A percentile compares a stretch with the other conserved stretches of the same genome.
Conservation (phyloP, 2,888 invertebrate genomes). For the Lymantria dispar region DNA sequence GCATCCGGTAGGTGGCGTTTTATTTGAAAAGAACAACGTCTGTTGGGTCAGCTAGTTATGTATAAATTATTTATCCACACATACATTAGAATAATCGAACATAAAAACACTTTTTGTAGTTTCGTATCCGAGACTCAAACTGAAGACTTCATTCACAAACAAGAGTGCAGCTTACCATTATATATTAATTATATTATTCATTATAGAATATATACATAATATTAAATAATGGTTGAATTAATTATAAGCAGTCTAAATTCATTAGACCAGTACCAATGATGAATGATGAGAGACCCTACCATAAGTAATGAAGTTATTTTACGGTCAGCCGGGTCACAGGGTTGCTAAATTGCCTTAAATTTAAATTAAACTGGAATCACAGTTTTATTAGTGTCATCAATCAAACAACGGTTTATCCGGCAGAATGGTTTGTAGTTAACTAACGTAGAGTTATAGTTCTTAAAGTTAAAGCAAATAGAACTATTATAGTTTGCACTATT, state of each 20-base stretch:
- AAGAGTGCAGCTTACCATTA: neutral
- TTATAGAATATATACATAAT: neutral
- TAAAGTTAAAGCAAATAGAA: slow-evolving; percentile 43
- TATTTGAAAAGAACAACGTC: too few relatives aligned
- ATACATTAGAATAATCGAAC: too few relatives aligned
- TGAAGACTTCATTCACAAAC: too few relatives aligned
- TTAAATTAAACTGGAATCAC: slow-evolving; percentile 82
- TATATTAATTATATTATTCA: neutral
- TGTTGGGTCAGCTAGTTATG: too few relatives aligned
- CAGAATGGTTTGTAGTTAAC: slow-evolving; percentile 36
- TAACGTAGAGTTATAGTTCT: slow-evolving; percentile 49
- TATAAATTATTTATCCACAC: too few relatives aligned
- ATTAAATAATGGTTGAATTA: slow-evolving; percentile 12
- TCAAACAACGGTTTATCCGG: slow-evolving; percentile 72
- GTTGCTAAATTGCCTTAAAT: slow-evolving; percentile 78
- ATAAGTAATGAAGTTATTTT: slow-evolving; percentile 69
- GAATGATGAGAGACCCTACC: slow-evolving; percentile 54
- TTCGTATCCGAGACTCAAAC: too few relatives aligned
- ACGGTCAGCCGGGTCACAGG: slow-evolving; percentile 71
- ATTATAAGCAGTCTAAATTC: slow-evolving; percentile 22
- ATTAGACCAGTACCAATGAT: slow-evolving; percentile 43
- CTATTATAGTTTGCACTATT: slow-evolving; percentile 43
- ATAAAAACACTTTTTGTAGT: too few relatives aligned
- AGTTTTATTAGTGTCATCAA: slow-evolving; percentile 81
- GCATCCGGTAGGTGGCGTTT: too few relatives aligned